Conservation (phyloP, 2,888 invertebrate genomes). For the Plemyria rubiginata region DNA sequence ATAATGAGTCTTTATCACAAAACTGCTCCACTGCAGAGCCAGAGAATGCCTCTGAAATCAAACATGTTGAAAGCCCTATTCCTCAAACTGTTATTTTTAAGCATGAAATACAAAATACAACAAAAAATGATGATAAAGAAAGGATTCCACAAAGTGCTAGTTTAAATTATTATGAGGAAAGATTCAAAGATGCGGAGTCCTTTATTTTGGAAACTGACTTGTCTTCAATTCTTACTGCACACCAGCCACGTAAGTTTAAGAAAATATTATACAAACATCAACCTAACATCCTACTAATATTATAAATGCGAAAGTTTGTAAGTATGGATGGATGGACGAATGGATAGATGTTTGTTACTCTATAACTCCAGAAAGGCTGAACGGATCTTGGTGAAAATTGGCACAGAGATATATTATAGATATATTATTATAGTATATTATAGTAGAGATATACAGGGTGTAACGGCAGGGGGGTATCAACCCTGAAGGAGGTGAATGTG, state of each 20-base stretch:
- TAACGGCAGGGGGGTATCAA: no score
- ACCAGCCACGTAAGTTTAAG: conserved; percentile 60
- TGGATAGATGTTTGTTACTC: no score
- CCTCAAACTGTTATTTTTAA: conserved; percentile 48
- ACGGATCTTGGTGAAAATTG: no score
- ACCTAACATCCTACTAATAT: no score
- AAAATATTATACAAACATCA: background rate
- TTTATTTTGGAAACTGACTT: conserved; percentile 88
- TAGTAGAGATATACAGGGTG: no score
- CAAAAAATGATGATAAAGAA: conserved; percentile 62
- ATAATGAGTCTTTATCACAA: conserved; percentile 40
- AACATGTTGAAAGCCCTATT: conserved; percentile 52
- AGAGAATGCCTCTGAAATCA: conserved; percentile 50
- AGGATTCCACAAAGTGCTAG: conserved; percentile 58
- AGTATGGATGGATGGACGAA: no score
- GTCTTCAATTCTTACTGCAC: conserved; percentile 68
- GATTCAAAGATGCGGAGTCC: conserved; percentile 92
- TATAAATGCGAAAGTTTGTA: no score
- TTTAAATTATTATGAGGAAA: conserved; percentile 85
- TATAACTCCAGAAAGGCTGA: no score
- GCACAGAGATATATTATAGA: no score
- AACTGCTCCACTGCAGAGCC: conserved; percentile 30
- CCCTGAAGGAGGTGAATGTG: no score
- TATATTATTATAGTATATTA: no score
- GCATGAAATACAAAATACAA: conserved; percentile 47